Percentiles rank a stretch among this genome's conserved stretches.
phyloP scores from a whole-genome alignment of 1,140 invertebrate genomes.

The Drosophila repletoides region DNA sequence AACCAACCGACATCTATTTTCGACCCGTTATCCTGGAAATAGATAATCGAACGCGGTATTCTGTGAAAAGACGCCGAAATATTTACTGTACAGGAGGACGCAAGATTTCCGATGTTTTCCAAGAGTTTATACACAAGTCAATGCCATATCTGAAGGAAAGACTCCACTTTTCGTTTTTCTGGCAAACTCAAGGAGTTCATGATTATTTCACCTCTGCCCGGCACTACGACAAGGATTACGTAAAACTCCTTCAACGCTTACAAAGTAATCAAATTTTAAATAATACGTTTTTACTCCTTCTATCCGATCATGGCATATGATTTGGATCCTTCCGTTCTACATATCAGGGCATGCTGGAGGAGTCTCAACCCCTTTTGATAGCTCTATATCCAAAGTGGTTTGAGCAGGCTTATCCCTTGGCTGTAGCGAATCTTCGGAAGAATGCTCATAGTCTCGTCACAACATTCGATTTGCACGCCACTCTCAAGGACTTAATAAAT shows the following conservation, averaged over 20 bases:
- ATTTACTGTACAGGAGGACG: slow-evolving; percentile 40
- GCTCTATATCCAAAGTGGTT: slow-evolving; percentile 90
- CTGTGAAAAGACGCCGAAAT: neutral
- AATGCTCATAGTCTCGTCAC: slow-evolving; percentile 90
- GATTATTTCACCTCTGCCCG: slow-evolving; percentile 36
- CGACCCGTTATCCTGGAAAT: slow-evolving; percentile 38
- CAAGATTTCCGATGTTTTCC: slow-evolving; percentile 20
- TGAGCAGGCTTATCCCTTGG: slow-evolving; percentile 84
- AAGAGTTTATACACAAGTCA: slow-evolving; percentile 37
- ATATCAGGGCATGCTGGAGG: slow-evolving; percentile 90
- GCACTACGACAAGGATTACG: slow-evolving; percentile 31
- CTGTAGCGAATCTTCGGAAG: slow-evolving; percentile 86
- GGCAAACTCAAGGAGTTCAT: slow-evolving; percentile 47
- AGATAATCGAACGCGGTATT: slow-evolving; percentile 33
- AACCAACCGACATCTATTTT: slow-evolving; percentile 36
- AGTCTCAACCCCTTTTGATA: slow-evolving; percentile 92
- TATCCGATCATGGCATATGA: slow-evolving; percentile 96
- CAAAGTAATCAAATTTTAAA: slow-evolving; percentile 83
- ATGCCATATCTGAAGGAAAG: slow-evolving; percentile 13
- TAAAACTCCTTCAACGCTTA: slow-evolving; percentile 13
- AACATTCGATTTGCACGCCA: slow-evolving; percentile 91
- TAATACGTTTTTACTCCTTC: slow-evolving; percentile 88
- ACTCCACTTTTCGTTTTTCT: slow-evolving; percentile 49
- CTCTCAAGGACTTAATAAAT: slow-evolving; percentile 84
- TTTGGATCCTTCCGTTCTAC: slow-evolving; percentile 87